Base-by-base conservation (phyloP, 2,888 invertebrate species). In the Drosophila affinis region DNA sequence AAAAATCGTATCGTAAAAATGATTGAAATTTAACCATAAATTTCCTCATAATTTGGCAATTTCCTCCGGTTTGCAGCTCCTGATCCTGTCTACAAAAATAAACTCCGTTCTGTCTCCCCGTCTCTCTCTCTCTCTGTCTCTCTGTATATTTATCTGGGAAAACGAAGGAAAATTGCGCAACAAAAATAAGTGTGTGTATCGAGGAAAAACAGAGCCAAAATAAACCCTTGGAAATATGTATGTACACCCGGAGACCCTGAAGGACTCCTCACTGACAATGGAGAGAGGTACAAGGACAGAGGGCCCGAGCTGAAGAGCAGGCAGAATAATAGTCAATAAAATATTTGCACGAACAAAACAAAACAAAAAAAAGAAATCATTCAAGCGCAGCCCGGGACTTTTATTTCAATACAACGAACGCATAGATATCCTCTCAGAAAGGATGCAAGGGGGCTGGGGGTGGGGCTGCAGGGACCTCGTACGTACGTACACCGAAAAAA, bases 281-380 rank as follows among this genome's bases (percentile, higher is more conserved):
- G 18, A 18, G 1, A 18, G 18, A 58, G 61, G 56, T 52, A 47
- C 67, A 81, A 73, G 68, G 72, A 57, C 68, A 62, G 57, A 45
- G 51, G 49, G 69, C 69, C 69, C 44, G 69, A 55, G 68, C 69
- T 55, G 48, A 49, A 71, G 62, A 69, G 57, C 57, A 34, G 49
- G 46, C 73, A 67, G 77, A 86, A 83, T 76, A 83, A 88, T 80
- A 81, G 84, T 84, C 88, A 85, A 85, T 85, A 85, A 85, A 85
- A 81, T 88, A 84, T 84, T 87, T 85, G 79, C 72, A 77, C 74
- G 63, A 78, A 67, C 61, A 27, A 27, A 27, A 21, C 21, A 21
- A 21, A 21, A 3, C 21, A 21, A 21, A 21, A 7, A 27, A 27
- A 82, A 72, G 14, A 81, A 87, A 75, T 77, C 78, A 62, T 63